Conservation (phyloP, 1,140 invertebrate species). For the Samia ricini region DNA sequence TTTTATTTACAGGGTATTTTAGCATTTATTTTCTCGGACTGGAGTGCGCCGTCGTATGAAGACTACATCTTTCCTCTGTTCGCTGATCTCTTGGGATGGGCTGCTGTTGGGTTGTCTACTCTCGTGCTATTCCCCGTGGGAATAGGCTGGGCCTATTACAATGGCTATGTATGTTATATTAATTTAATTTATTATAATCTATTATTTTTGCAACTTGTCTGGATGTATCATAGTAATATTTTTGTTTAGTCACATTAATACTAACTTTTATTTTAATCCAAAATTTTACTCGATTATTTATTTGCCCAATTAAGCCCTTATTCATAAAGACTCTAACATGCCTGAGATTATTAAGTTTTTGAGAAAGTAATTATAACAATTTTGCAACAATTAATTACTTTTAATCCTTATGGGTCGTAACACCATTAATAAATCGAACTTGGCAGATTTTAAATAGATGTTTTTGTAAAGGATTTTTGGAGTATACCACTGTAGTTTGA, state of each 20-base stretch:
- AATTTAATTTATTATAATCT: background rate
- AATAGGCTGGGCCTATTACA: slow-evolving; percentile 71
- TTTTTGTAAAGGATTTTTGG: background rate
- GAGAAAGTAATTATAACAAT: no score
- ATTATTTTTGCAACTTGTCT: background rate
- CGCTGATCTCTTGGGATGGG: slow-evolving; percentile 83
- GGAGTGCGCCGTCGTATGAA: slow-evolving; percentile 79
- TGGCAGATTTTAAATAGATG: background rate
- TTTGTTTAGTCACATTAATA: background rate
- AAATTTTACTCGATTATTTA: background rate
- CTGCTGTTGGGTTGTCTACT: slow-evolving; percentile 81
- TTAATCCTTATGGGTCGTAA: no score
- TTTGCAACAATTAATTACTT: no score
- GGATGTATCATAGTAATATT: background rate
- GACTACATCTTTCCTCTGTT: slow-evolving; percentile 82
- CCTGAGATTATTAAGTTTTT: background rate
- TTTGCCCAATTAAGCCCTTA: background rate
- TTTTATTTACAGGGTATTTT: slow-evolving; percentile 80
- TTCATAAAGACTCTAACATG: background rate
- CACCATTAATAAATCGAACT: no score
- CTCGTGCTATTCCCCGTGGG: slow-evolving; percentile 81
- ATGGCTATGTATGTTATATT: slow-evolving; percentile 70
- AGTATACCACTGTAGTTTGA: background rate
- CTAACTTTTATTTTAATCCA: background rate
- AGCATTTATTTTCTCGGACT: slow-evolving; percentile 83